phyloP scores from a whole-genome alignment of 2,113 vertebrate species.

The Myocastor coypus region DNA sequence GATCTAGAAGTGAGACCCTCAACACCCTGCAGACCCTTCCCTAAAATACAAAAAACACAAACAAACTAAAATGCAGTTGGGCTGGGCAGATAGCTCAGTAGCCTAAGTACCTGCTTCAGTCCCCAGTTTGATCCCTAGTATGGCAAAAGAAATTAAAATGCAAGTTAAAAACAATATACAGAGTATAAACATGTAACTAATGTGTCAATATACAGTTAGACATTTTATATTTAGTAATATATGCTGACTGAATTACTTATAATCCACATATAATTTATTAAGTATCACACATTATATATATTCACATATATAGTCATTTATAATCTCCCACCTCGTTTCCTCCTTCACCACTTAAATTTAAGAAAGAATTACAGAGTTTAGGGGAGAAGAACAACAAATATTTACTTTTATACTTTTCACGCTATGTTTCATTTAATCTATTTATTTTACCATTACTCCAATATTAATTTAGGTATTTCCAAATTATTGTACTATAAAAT shows the following conservation, averaged over 20 bases:
- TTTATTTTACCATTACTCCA: not conserved
- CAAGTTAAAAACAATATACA: not conserved
- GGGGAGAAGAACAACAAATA: not conserved
- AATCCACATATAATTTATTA: not conserved
- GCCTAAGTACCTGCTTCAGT: too few relatives aligned
- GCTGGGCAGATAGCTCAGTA: too few relatives aligned
- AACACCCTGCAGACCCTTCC: too few relatives aligned
- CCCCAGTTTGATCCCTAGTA: too few relatives aligned
- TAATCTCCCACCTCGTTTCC: not conserved
- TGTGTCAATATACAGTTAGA: not conserved
- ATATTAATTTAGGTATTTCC: constrained; percentile 43
- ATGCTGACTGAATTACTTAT: not conserved
- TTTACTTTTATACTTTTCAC: not conserved
- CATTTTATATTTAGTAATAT: not conserved
- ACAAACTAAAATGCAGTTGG: not conserved
- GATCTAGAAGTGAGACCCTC: too few relatives aligned
- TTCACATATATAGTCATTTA: not conserved
- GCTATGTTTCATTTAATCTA: constrained; percentile 2
- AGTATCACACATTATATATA: too few relatives aligned
- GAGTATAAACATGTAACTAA: not conserved
- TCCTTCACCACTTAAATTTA: constrained; percentile 47
- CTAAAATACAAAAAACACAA: too few relatives aligned
- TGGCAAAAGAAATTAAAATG: not conserved
- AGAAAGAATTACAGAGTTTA: not conserved
- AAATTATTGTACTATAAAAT: not conserved